Percentiles rank a stretch among this genome's conserved stretches.
phyloP scores from a whole-genome alignment of 2,888 invertebrate species.

The Drosophila cognata region DNA sequence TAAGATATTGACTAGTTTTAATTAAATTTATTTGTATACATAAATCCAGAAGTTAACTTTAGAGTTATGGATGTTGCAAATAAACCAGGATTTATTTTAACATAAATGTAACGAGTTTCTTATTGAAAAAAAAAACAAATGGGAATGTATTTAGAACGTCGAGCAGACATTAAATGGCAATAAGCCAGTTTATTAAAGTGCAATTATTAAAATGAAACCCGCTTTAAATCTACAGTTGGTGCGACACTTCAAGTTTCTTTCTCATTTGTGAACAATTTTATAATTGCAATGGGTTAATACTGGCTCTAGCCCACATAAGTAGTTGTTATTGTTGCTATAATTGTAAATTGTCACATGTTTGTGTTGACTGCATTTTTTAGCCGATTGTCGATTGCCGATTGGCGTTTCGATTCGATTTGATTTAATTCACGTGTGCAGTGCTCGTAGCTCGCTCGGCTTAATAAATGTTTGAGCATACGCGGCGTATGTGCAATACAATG shows the following conservation, averaged over 20 bases:
- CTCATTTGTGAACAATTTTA: conserved; percentile 8
- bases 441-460: conserved; percentile 49
- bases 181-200: background rate
- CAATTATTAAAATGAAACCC: conserved; percentile 1
- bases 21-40: conserved; percentile 1
- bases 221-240: background rate
- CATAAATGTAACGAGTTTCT: background rate
- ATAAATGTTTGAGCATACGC: conserved; percentile 51
- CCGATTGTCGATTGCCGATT: conserved; percentile 27
- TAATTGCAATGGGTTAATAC: conserved; percentile 33
- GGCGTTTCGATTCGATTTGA: conserved; percentile 11
- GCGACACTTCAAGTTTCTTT: conserved; percentile 8
- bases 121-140: background rate
- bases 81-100: background rate
- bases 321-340: conserved; percentile 13
- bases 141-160: conserved; percentile 1
- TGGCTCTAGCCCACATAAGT: conserved; percentile 6
- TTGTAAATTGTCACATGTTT: conserved; percentile 38
- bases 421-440: conserved; percentile 41
- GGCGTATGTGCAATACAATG: conserved; percentile 66
- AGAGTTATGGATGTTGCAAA: background rate
- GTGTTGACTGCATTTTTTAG: conserved; percentile 35
- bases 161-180: background rate
- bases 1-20: conserved; percentile 27
- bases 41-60: background rate